Percentiles rank a stretch among this genome's conserved stretches.
Evolutionary conservation across 92 coral and sea anemone species (phyloP).

Genomic region (Palythoa grandis): DNA sequence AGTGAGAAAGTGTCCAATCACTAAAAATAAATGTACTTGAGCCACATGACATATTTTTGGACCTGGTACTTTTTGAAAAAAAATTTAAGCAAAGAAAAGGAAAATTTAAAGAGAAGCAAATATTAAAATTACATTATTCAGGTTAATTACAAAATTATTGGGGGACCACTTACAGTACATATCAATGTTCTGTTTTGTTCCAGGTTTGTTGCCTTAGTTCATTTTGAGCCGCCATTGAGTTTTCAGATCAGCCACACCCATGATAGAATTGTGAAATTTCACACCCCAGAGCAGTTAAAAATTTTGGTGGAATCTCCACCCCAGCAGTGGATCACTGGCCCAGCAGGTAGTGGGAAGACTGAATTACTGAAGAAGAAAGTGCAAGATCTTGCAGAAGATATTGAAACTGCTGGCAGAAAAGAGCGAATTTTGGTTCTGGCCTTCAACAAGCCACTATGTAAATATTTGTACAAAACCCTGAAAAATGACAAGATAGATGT

Average conservation of each 20-base stretch:
- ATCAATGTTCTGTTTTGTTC: neutral
- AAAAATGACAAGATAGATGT: neutral
- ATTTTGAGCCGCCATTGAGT: slow-evolving; percentile 31
- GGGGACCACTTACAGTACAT: neutral
- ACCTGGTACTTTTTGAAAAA: too few species aligned
- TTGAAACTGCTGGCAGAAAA: neutral
- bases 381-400: slow-evolving; percentile 18
- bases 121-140: too few species aligned
- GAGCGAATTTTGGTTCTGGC: slow-evolving; percentile 57
- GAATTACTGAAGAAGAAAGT: slow-evolving; percentile 56
- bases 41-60: too few species aligned
- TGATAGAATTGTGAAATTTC: slow-evolving; percentile 3
- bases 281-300: slow-evolving; percentile 40
- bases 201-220: slow-evolving; percentile 47
- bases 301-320: slow-evolving; percentile 1
- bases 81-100: too few species aligned
- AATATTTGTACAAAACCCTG: neutral
- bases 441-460: slow-evolving; percentile 38
- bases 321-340: slow-evolving; percentile 66
- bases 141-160: neutral
- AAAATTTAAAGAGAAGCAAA: too few species aligned
- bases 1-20: too few species aligned
- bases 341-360: slow-evolving; percentile 74
- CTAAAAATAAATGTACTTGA: too few species aligned
- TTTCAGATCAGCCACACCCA: slow-evolving; percentile 22